Percentiles rank a stretch among this genome's conserved stretches.
These are phyloP conservation scores for Zelleria hepariella DNA, from an alignment of 2,888 invertebrate species.

Conservation along the genomic window DNA sequence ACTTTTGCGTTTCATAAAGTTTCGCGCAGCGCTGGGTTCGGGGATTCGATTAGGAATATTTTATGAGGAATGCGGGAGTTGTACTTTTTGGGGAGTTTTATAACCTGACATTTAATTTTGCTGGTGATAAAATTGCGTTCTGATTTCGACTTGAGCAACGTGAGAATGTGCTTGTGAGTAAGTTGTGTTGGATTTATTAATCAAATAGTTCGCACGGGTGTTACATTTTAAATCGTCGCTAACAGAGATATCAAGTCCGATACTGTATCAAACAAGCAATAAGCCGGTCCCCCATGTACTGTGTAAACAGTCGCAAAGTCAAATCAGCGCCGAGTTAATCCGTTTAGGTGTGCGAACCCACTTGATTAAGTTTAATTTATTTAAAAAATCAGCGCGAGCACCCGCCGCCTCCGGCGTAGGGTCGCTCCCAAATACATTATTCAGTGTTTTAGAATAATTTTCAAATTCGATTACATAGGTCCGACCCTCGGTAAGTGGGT, in stretches of 20 bases:
- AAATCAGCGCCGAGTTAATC: constrained; percentile 71
- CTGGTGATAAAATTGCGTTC: neutral
- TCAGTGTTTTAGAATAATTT: constrained; percentile 74
- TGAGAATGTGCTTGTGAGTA: too few species aligned
- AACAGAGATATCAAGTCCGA: constrained; percentile 20
- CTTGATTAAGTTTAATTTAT: constrained; percentile 73
- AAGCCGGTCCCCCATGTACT: constrained; percentile 51
- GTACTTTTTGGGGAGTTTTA: neutral
- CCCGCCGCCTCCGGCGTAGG: constrained; percentile 56
- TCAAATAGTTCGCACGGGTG: neutral
- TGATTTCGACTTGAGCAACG: too few species aligned
- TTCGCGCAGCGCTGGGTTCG: constrained; percentile 26
- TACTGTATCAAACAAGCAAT: constrained; percentile 55
- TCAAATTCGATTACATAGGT: constrained; percentile 73
- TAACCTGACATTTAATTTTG: neutral
- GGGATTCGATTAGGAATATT: neutral
- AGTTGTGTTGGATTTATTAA: neutral
- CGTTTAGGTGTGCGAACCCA: constrained; percentile 71
- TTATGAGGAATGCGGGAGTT: constrained; percentile 13
- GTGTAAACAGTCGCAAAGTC: constrained; percentile 60
- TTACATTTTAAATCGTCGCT: neutral
- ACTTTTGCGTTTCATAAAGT: constrained; percentile 63
- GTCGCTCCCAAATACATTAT: constrained; percentile 69
- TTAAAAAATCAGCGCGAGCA: constrained; percentile 63
- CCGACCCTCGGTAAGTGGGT: constrained; percentile 69